phyloP scores from a whole-genome alignment of 2,797 vertebrate species.

The Lacerta viridis region DNA sequence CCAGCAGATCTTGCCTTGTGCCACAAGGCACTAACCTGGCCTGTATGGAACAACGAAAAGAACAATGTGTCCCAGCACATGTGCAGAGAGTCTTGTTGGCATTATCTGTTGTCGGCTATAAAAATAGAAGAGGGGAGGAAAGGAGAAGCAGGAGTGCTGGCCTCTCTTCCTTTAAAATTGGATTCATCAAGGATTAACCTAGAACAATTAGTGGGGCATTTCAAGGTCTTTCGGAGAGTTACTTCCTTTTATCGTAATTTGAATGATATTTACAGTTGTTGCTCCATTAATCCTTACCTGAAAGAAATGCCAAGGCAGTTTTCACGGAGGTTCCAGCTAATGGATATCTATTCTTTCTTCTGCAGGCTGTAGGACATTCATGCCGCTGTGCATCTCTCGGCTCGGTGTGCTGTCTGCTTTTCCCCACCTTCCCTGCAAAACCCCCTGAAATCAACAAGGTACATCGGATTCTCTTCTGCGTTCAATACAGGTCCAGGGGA shows the following conservation, averaged over 20 bases:
- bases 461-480: conserved; percentile 51
- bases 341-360: conserved; percentile 40
- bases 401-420: not conserved
- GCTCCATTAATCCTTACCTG: conserved; percentile 50
- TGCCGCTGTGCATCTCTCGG: not conserved
- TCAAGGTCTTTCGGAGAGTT: not conserved
- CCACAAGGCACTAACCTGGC: too few species aligned
- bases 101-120: too few species aligned
- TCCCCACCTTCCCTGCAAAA: not conserved
- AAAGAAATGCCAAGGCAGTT: not conserved
- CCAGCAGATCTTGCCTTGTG: too few species aligned
- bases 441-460: not conserved
- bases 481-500: not conserved
- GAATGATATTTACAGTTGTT: not conserved
- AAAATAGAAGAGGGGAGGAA: too few species aligned
- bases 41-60: too few species aligned
- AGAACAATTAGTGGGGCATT: not conserved
- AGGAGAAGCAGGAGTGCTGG: not conserved
- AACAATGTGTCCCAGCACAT: too few species aligned
- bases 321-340: not conserved
- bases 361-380: conserved; percentile 20
- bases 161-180: too few species aligned
- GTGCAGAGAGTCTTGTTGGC: too few species aligned
- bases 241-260: not conserved
- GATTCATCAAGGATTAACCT: too few species aligned